These are phyloP conservation scores for human (Homo sapiens) DNA, from an alignment of 2,113 vertebrate species.

Conservation along the genomic window GRCh38 chr9:131639001-131639500, in stretches of 20 bases:
- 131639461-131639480: not conserved
- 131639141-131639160: not conserved
- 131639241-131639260: not conserved
- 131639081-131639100: not conserved
- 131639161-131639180: not conserved
- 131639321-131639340: accelerated
- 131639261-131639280: not conserved
- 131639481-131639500: not conserved
- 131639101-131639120: accelerated
- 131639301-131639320: not conserved
- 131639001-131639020: not conserved
- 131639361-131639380: not conserved
- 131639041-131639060: accelerated
- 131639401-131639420: not conserved
- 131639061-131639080: not conserved
- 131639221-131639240: not conserved
- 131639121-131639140: no score
- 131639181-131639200: not conserved
- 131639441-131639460: accelerated
- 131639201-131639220: not conserved
- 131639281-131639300: not conserved
- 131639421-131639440: not conserved
- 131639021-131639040: not conserved
- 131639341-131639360: accelerated
- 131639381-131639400: not conserved